Evolutionary conservation across 2,113 vertebrate species (phyloP).

Genomic region (Limnothrissa miodon): DNA sequence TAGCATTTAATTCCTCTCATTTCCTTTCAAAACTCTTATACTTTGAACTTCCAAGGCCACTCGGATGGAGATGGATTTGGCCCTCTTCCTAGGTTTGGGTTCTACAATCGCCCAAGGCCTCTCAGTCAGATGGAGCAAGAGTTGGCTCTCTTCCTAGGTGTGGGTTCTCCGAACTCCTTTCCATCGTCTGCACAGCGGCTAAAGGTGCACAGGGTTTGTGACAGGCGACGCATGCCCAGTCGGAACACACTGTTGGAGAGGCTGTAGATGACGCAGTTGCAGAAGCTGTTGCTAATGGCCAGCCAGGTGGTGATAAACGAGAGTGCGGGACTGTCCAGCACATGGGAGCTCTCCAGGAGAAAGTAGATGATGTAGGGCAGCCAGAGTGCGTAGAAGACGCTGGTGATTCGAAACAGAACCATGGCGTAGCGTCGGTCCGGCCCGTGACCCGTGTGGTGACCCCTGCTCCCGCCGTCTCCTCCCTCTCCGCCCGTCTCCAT

Average conservation of each 20-base stretch:
- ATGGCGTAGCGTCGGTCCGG: conserved; percentile 93
- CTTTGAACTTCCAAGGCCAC: too few relatives aligned
- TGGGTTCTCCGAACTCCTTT: conserved; percentile 81
- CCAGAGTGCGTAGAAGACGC: conserved; percentile 97
- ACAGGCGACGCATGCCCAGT: conserved; percentile 91
- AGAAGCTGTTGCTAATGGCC: conserved; percentile 99
- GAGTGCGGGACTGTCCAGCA: conserved; percentile 86
- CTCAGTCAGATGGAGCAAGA: conserved; percentile 92
- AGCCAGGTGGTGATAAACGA: conserved; percentile 98
- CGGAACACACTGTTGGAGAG: conserved; percentile 98
- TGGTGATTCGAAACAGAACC: conserved; percentile 97
- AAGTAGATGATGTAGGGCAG: conserved; percentile 98
- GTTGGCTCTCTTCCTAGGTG: conserved; percentile 90
- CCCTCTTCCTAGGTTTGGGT: too few relatives aligned
- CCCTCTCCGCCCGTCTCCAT: conserved; percentile 83
- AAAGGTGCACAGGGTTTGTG: conserved; percentile 88
- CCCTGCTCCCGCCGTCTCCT: conserved; percentile 31
- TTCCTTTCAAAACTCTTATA: conserved; percentile 19
- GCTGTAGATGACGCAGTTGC: conserved; percentile 99
- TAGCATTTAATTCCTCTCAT: conserved; percentile 20
- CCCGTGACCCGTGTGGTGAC: conserved; percentile 74
- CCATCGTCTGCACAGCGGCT: conserved; percentile 78
- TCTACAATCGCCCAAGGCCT: background rate
- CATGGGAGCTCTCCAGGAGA: conserved; percentile 91
- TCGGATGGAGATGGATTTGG: too few relatives aligned